Evolutionary conservation across 2,888 invertebrate genomes (phyloP).

Genomic region (Noctua janthe): DNA sequence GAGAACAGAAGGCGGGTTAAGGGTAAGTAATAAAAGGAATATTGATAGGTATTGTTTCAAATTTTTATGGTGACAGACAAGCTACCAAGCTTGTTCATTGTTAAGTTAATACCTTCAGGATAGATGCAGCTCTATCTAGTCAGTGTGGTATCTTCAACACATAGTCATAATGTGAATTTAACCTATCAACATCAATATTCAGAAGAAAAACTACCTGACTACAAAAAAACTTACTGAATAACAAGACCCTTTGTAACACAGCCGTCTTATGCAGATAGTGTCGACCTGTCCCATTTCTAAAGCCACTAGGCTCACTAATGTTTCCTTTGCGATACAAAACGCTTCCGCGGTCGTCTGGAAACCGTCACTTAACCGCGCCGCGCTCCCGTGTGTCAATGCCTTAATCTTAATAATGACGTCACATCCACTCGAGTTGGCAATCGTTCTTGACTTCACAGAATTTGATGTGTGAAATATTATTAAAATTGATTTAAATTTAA

Average conservation of each 20-base stretch:
- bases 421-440: slow-evolving; percentile 37
- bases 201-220: neutral
- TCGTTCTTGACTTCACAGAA: slow-evolving; percentile 47
- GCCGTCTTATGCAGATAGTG: slow-evolving; percentile 5
- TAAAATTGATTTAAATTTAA: slow-evolving; percentile 29
- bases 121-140: neutral
- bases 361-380: slow-evolving; percentile 9
- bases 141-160: neutral
- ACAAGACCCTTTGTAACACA: slow-evolving; percentile 10
- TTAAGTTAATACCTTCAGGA: neutral
- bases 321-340: slow-evolving; percentile 50
- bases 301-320: slow-evolving; percentile 42
- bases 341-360: slow-evolving; percentile 43
- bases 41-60: neutral
- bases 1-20: slow-evolving; percentile 12
- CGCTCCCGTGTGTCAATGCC: slow-evolving; percentile 31
- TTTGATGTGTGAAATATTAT: slow-evolving; percentile 35
- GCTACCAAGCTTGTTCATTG: neutral
- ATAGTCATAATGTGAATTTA: neutral
- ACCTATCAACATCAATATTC: neutral
- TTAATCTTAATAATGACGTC: slow-evolving; percentile 55
- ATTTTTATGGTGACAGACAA: neutral
- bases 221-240: neutral
- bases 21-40: neutral
- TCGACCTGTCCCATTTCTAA: slow-evolving; percentile 34